Conservation (phyloP, 2,888 invertebrate species). For the Lepeophtheirus nordmannii region DNA sequence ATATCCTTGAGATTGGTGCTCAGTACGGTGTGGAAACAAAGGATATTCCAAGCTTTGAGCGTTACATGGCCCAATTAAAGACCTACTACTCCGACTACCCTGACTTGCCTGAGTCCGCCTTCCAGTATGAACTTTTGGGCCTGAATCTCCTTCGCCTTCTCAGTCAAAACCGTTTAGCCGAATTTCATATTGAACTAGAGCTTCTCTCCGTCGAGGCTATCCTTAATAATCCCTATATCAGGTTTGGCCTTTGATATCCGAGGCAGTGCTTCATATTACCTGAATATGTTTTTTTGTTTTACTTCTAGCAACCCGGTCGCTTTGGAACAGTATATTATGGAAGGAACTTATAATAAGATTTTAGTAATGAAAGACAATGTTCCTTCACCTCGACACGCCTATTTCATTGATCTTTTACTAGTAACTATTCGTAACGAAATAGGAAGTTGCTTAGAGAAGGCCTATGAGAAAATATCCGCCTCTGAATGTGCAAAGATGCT, state of each 20-base stretch:
- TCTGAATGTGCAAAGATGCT: conserved; percentile 76
- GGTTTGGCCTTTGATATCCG: conserved; percentile 30
- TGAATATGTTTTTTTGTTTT: background rate
- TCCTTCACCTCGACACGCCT: conserved; percentile 83
- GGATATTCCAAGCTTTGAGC: conserved; percentile 87
- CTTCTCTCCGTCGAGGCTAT: conserved; percentile 77
- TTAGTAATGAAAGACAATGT: conserved; percentile 76
- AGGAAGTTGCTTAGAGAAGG: conserved; percentile 68
- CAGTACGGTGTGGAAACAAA: conserved; percentile 74
- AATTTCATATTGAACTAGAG: conserved; percentile 95
- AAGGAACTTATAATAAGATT: conserved; percentile 94
- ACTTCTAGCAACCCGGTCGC: conserved; percentile 58
- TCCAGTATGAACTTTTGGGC: conserved; percentile 84
- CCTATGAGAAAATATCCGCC: conserved; percentile 73
- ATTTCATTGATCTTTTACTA: conserved; percentile 88
- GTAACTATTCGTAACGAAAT: conserved; percentile 92
- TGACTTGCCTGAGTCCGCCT: conserved; percentile 68
- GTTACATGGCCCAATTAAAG: conserved; percentile 92
- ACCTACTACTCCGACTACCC: conserved; percentile 88
- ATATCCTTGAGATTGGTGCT: conserved; percentile 40
- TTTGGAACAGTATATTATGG: conserved; percentile 96
- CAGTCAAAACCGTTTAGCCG: conserved; percentile 89
- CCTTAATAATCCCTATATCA: conserved; percentile 79
- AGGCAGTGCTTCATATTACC: too few relatives aligned
- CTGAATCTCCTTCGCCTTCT: conserved; percentile 80